phyloP scores from a whole-genome alignment of 2,888 invertebrate species.

The Apamea sordens region DNA sequence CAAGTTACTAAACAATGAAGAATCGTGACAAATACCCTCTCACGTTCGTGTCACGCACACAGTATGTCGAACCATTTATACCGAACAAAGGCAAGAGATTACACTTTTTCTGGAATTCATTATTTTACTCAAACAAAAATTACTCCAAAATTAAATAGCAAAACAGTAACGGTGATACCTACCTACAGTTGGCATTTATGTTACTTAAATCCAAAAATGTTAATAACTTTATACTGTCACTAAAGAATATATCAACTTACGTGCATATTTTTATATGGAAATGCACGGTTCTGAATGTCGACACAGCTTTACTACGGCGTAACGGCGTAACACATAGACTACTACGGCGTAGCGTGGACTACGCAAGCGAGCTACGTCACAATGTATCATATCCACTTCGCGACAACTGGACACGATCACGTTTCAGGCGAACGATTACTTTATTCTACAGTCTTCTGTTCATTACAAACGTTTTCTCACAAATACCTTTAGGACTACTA shows the following conservation, averaged over 20 bases:
- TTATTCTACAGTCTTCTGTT: slow-evolving; percentile 43
- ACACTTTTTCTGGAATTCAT: slow-evolving; percentile 9
- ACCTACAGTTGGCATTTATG: neutral
- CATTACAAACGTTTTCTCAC: slow-evolving; percentile 18
- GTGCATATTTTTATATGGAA: slow-evolving; percentile 30
- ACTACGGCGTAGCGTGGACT: slow-evolving; percentile 26
- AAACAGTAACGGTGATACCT: neutral
- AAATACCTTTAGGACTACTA: slow-evolving; percentile 9
- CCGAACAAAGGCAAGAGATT: slow-evolving; percentile 27
- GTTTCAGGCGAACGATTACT: slow-evolving; percentile 48
- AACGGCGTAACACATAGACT: slow-evolving; percentile 25
- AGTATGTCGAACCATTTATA: slow-evolving; percentile 22
- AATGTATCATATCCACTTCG: slow-evolving; percentile 38
- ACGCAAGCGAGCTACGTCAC: slow-evolving; percentile 36
- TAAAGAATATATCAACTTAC: slow-evolving; percentile 30
- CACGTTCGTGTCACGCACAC: slow-evolving; percentile 41
- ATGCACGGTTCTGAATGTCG: slow-evolving; percentile 9
- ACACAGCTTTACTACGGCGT: slow-evolving; percentile 37
- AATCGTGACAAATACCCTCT: slow-evolving; percentile 20
- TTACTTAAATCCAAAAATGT: slow-evolving; percentile 9
- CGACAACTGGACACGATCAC: slow-evolving; percentile 49
- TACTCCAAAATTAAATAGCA: neutral
- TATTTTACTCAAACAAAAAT: neutral
- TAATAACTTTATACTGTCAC: slow-evolving; percentile 1
- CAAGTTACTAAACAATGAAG: slow-evolving; percentile 38